These are phyloP conservation scores for Dermolepida albohirtum DNA, from an alignment of 2,888 invertebrate species.

Conservation along the genomic window DNA sequence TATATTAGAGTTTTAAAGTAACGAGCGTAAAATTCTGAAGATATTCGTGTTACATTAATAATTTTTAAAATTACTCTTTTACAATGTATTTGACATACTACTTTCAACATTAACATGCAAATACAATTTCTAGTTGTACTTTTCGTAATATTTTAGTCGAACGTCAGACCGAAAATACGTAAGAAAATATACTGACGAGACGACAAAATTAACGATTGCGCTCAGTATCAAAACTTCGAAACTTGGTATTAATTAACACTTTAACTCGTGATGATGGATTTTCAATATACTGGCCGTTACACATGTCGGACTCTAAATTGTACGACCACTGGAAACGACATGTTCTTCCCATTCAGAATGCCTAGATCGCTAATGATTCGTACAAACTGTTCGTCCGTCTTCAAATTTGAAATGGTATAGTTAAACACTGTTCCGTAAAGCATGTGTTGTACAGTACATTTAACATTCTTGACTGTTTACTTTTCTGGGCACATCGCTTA, in stretches of 20 bases:
- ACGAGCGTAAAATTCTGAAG: too few relatives aligned
- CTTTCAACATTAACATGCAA: too few relatives aligned
- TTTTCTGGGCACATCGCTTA: too few relatives aligned
- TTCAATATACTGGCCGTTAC: constrained; percentile 24
- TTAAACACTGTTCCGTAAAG: too few relatives aligned
- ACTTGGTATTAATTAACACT: constrained; percentile 29
- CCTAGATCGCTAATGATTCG: constrained; percentile 23
- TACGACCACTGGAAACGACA: constrained; percentile 19
- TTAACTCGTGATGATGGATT: constrained; percentile 17
- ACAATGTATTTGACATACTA: too few relatives aligned
- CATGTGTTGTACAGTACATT: too few relatives aligned
- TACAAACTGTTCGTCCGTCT: constrained; percentile 4
- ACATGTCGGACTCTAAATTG: constrained; percentile 27
- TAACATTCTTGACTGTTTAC: too few relatives aligned
- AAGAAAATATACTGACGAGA: neutral
- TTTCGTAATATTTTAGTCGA: neutral
- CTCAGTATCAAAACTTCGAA: neutral
- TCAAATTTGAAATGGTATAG: constrained; percentile 1
- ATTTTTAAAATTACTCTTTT: too few relatives aligned
- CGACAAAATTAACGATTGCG: constrained; percentile 12
- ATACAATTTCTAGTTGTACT: too few relatives aligned
- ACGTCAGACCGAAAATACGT: neutral
- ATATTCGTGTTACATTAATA: too few relatives aligned
- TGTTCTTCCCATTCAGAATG: constrained; percentile 20
- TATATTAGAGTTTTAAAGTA: too few relatives aligned